Evolutionary conservation across 2,113 vertebrate species (phyloP).

Genomic region (Ellobius talpinus): DNA sequence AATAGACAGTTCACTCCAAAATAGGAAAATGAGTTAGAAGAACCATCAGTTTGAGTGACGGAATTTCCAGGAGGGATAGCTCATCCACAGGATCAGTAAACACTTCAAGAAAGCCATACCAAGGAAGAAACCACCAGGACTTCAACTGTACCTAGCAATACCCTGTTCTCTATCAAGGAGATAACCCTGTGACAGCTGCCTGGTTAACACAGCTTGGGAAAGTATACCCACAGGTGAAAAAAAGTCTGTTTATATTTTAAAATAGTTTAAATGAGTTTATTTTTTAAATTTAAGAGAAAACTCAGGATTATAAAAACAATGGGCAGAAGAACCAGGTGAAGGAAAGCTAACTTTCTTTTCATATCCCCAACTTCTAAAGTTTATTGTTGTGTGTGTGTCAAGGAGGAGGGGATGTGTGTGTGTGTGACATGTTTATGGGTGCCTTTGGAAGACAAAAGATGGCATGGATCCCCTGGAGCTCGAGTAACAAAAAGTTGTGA

Average conservation of each 20-base stretch:
- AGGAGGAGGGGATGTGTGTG: neutral
- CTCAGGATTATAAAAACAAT: neutral
- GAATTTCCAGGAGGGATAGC: neutral
- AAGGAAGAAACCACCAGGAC: neutral
- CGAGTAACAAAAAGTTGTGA: neutral
- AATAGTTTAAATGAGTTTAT: conserved; percentile 13
- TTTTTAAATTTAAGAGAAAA: neutral
- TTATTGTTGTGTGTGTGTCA: neutral
- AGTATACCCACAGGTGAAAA: neutral
- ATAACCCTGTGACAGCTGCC: neutral
- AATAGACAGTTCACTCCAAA: neutral
- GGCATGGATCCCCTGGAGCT: neutral
- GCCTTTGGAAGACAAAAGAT: neutral
- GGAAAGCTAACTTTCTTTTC: neutral
- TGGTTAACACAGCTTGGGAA: neutral
- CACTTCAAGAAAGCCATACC: neutral
- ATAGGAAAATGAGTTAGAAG: neutral
- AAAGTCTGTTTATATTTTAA: neutral
- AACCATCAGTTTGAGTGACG: neutral
- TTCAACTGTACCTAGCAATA: neutral
- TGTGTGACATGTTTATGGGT: neutral
- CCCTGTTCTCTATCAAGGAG: neutral
- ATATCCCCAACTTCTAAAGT: neutral
- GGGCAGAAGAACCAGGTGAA: conserved; percentile 12
- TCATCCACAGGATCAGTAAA: neutral